These are phyloP conservation scores for Platysternon megacephalum DNA, from an alignment of 2,113 vertebrate genomes.

Conservation along the genomic window DNA sequence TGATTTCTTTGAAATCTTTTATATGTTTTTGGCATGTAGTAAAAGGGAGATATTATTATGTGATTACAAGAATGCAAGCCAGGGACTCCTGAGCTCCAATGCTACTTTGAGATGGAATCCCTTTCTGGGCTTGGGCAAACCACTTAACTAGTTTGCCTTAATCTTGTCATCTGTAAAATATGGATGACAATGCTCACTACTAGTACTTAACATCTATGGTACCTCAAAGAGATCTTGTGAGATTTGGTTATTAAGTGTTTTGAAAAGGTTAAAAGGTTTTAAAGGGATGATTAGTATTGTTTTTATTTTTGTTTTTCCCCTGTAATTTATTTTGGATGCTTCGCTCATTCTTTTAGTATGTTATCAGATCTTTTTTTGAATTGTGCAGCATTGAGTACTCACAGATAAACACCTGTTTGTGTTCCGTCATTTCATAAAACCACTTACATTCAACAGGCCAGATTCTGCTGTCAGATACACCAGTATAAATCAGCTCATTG, in stretches of 20 bases:
- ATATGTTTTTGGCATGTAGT: neutral
- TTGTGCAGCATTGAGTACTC: neutral
- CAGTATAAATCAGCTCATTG: too few species aligned
- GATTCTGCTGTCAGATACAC: too few species aligned
- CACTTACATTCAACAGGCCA: neutral
- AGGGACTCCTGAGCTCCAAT: neutral
- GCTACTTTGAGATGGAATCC: neutral
- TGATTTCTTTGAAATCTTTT: neutral
- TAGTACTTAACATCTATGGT: neutral
- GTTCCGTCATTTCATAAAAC: neutral
- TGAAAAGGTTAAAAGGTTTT: neutral
- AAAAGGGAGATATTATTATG: neutral
- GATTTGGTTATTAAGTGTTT: neutral
- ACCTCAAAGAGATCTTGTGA: neutral
- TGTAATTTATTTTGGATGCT: neutral
- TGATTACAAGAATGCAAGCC: neutral
- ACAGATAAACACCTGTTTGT: neutral
- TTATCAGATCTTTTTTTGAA: neutral
- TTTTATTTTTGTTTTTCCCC: neutral
- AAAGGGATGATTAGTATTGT: neutral
- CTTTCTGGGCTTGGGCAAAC: neutral
- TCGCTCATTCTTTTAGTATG: neutral
- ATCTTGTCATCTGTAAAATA: neutral
- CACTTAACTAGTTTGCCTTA: neutral
- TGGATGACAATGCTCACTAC: neutral